phyloP scores from a whole-genome alignment of 2,797 vertebrate genomes.

The Furcifer pardalis region DNA sequence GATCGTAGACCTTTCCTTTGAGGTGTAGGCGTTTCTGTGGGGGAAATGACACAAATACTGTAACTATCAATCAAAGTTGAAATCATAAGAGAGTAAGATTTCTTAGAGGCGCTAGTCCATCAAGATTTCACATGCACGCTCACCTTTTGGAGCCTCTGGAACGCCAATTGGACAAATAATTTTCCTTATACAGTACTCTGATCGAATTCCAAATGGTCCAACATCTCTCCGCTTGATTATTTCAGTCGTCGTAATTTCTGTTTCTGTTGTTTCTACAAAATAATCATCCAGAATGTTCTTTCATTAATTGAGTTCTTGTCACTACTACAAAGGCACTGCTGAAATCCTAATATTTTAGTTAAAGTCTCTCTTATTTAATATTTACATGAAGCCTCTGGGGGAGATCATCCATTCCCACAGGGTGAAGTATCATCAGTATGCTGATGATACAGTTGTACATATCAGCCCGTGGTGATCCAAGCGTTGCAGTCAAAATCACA shows the following conservation, averaged over 20 bases:
- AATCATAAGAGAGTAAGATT: not conserved
- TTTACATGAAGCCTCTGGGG: too few species aligned
- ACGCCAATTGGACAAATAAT: slow-evolving; percentile 97
- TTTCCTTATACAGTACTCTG: slow-evolving; percentile 97
- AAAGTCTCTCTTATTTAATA: too few species aligned
- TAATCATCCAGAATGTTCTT: slow-evolving; percentile 58
- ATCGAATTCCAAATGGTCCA: slow-evolving; percentile 92
- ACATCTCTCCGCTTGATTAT: slow-evolving; percentile 97
- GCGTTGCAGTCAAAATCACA: too few species aligned
- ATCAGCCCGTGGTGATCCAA: too few species aligned
- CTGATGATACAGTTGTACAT: too few species aligned
- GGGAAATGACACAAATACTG: slow-evolving; percentile 50
- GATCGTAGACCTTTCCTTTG: slow-evolving; percentile 97
- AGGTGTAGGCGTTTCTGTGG: slow-evolving; percentile 93
- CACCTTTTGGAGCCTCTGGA: slow-evolving; percentile 96
- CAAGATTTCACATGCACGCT: not conserved
- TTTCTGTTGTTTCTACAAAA: slow-evolving; percentile 93
- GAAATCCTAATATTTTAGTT: not conserved
- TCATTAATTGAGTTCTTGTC: slow-evolving; percentile 30
- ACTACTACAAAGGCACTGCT: not conserved
- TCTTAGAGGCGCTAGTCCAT: too few species aligned
- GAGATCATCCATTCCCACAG: too few species aligned
- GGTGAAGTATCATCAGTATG: too few species aligned
- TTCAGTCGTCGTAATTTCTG: slow-evolving; percentile 97
- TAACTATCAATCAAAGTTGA: not conserved